Evolutionary conservation across 1,140 invertebrate species (phyloP).

Genomic region (Tigriopus japonicus): DNA sequence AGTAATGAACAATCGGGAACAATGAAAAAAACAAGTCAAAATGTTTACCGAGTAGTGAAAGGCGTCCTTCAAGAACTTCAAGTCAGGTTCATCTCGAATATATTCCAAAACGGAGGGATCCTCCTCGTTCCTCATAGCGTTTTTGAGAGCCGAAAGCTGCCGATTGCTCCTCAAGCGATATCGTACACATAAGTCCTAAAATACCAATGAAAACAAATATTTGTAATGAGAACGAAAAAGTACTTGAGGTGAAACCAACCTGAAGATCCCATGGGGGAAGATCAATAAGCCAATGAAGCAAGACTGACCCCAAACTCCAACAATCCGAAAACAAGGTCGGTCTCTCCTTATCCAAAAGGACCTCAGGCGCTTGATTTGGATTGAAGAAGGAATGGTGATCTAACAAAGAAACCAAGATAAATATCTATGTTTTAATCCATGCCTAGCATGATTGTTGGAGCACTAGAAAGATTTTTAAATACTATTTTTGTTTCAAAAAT

Average conservation of each 20-base stretch:
- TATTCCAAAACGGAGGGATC: background rate
- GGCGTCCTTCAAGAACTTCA: background rate
- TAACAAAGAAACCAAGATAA: too few relatives aligned
- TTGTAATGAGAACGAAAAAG: background rate
- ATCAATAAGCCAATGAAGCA: background rate
- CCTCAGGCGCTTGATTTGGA: background rate
- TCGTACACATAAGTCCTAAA: background rate
- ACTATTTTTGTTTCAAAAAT: too few relatives aligned
- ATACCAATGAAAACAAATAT: background rate
- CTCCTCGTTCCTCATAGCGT: background rate
- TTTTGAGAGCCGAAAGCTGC: background rate
- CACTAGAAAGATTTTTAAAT: too few relatives aligned
- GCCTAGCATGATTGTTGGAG: too few relatives aligned
- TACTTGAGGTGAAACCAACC: background rate
- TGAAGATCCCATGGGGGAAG: background rate
- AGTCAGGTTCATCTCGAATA: background rate
- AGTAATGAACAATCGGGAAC: background rate
- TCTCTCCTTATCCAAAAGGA: background rate
- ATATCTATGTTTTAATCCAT: too few relatives aligned
- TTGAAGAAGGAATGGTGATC: background rate
- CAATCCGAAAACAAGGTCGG: background rate
- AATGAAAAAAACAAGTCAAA: background rate
- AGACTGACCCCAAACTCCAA: background rate
- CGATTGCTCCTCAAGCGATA: background rate
- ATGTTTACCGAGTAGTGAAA: background rate